A percentile compares a stretch with the other conserved stretches of the same genome.
phyloP scores from a whole-genome alignment of 2,797 vertebrate species.

The Prunella strophiata region DNA sequence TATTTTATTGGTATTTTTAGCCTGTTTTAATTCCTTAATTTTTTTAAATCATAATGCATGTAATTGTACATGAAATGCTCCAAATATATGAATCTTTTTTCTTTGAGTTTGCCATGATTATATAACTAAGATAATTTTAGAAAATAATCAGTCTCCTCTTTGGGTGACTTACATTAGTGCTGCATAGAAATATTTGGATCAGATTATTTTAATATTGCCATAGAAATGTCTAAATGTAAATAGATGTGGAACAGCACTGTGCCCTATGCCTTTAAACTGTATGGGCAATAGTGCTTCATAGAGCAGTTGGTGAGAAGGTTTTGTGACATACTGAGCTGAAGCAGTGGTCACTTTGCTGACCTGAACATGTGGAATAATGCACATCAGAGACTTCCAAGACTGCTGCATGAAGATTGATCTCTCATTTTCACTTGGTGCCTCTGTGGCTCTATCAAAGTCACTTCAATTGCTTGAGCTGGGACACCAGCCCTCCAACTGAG shows the following conservation, averaged over 20 bases:
- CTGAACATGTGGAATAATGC: not conserved
- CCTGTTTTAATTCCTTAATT: not conserved
- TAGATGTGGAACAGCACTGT: not conserved
- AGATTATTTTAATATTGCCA: not conserved
- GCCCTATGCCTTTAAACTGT: not conserved
- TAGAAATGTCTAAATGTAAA: not conserved
- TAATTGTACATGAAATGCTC: not conserved
- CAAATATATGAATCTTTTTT: not conserved
- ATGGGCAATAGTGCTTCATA: not conserved
- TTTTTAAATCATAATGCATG: not conserved
- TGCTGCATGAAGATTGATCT: not conserved
- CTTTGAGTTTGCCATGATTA: not conserved
- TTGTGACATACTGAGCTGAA: not conserved
- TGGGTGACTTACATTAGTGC: not conserved
- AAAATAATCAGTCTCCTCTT: not conserved
- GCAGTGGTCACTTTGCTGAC: not conserved
- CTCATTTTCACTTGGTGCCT: not conserved
- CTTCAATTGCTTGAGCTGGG: not conserved
- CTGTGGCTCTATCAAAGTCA: not conserved
- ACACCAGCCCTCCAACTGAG: not conserved
- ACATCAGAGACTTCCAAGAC: not conserved
- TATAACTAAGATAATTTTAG: not conserved
- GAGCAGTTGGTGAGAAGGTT: not conserved
- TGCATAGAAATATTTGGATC: not conserved
- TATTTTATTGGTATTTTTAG: not conserved